Base-by-base conservation (phyloP, 53 echinoderm and acorn worm genomes). In the Patiria pectinifera region DNA sequence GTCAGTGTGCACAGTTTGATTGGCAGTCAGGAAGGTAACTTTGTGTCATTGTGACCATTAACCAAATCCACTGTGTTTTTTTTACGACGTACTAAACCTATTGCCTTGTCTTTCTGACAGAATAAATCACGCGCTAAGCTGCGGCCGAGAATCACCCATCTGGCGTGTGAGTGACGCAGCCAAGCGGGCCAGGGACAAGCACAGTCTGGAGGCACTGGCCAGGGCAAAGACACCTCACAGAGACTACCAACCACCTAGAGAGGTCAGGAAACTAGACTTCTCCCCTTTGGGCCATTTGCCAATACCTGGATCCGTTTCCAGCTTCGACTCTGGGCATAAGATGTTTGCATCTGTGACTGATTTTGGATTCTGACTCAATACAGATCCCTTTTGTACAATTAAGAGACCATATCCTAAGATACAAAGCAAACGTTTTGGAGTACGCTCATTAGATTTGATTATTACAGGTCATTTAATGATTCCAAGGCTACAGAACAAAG, bases 81-180 rank as follows among this genome's bases (percentile, higher is more conserved):
- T 35, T 35, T 35, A 35, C 35, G 35, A 35, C 35, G 35, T 35
- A 35, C 35, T 0, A 35, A 35, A 35, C 35, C 35, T 53, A 53
- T 53, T 82, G 19, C 14, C 49, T 82, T 12, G 15, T 21, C 7
- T 48, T 45, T 43, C 45, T 1, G 15, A 43, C 76, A 99, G 97
- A 76, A 84, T 95, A 23, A 93, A 88, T 6, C 92, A 96, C 85
- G 92, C 93, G 25, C 95, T 99, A 86, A 99, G 99, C 93, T 99
- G 99, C 83, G 99, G 99, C 4, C 92, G 99, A 2, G 92, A 97
- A 49, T 97, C 97, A 26, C 99, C 99, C 3, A 96, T 99, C n/a
- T 99, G 99, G 99, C 83, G 91, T 19, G 99, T 99, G 26, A 97
- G 96, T 35, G 93, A 95, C 10, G 91, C 95, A 16, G 98, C 98